A percentile compares a stretch with the other conserved stretches of the same genome.
These are phyloP conservation scores for Alouatta caraya DNA, from an alignment of 2,797 vertebrate species.

Conservation along the genomic window DNA sequence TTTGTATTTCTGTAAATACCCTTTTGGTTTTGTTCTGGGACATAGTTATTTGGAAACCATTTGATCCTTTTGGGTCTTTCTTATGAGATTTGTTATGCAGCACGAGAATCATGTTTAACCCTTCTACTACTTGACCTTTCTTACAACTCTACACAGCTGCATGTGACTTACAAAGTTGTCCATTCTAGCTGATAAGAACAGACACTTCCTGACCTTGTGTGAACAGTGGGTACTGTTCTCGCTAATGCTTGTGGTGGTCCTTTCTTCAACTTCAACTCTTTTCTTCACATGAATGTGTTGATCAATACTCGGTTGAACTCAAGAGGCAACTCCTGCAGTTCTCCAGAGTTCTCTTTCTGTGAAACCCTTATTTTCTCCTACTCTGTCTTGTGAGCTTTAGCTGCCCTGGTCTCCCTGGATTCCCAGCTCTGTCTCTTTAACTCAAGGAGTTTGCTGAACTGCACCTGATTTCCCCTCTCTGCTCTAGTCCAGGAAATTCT, in stretches of 20 bases:
- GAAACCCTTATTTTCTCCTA: background rate
- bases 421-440: background rate
- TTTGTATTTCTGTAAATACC: constrained; percentile 17
- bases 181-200: background rate
- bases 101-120: background rate
- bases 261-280: background rate
- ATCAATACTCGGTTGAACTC: background rate
- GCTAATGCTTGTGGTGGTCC: background rate
- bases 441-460: background rate
- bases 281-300: background rate
- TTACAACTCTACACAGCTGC: background rate
- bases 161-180: background rate
- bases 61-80: background rate
- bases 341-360: background rate
- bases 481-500: background rate
- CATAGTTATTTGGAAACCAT: background rate
- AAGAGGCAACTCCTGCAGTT: background rate
- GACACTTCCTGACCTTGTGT: background rate
- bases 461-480: background rate
- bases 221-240: background rate
- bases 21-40: background rate
- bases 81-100: background rate
- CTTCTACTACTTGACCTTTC: background rate
- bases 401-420: background rate
- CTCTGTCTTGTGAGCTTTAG: background rate